Percentiles rank a stretch among this genome's conserved stretches.
Evolutionary conservation across 2,113 vertebrate genomes (phyloP).

Genomic region (Pampusana beccarii): DNA sequence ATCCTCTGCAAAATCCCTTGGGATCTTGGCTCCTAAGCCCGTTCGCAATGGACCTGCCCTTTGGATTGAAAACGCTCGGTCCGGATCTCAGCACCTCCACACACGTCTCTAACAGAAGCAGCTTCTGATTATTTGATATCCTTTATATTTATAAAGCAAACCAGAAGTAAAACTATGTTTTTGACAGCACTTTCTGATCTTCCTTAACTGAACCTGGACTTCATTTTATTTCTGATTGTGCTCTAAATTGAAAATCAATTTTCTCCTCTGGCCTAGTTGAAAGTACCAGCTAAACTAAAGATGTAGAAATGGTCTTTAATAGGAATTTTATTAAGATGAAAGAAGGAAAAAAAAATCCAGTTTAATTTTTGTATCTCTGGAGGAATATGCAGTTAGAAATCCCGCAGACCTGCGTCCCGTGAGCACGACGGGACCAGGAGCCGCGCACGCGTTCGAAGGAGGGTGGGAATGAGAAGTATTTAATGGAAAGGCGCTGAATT

Average conservation of each 20-base stretch:
- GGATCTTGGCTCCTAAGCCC: background rate
- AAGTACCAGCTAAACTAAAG: background rate
- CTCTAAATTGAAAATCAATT: background rate
- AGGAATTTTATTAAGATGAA: background rate
- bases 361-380: background rate
- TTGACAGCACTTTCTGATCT: background rate
- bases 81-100: background rate
- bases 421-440: background rate
- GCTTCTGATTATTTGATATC: background rate
- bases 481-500: background rate
- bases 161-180: background rate
- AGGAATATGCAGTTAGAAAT: background rate
- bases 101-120: background rate
- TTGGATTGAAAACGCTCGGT: background rate
- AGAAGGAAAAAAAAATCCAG: background rate
- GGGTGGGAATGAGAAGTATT: background rate
- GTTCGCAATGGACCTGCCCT: too few species aligned
- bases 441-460: accelerated
- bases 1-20: background rate
- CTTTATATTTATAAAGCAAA: background rate
- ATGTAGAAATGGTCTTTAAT: background rate
- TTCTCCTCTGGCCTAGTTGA: background rate
- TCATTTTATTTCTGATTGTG: background rate
- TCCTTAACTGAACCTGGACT: background rate
- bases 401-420: accelerated